Evolutionary conservation across 53 echinoderm and acorn worm genomes (phyloP).

Genomic region (Echinarachnius parma): DNA sequence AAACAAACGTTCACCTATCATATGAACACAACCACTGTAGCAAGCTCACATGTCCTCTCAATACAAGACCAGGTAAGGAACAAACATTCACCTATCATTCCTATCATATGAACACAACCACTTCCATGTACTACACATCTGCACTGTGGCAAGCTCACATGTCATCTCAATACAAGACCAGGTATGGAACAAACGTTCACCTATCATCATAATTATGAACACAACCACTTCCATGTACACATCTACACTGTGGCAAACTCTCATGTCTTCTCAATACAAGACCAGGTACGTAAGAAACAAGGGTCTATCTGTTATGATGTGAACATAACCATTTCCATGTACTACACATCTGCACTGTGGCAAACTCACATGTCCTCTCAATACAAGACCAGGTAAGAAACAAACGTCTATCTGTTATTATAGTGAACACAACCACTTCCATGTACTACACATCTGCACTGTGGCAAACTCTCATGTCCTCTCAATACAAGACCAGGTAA

Average conservation of each 20-base stretch:
- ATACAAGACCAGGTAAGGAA: constrained; percentile 95
- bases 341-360: constrained; percentile 85
- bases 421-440: constrained; percentile 66
- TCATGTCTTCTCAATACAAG: constrained; percentile 81
- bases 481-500: constrained; percentile 92
- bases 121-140: constrained; percentile 88
- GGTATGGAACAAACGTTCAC: too few relatives aligned
- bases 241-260: constrained; percentile 82
- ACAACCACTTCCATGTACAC: constrained; percentile 80
- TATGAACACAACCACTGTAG: constrained; percentile 71
- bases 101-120: constrained; percentile 69
- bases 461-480: constrained; percentile 75
- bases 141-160: constrained; percentile 82
- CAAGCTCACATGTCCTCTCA: constrained; percentile 78
- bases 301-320: too few relatives aligned
- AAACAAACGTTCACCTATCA: too few relatives aligned
- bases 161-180: constrained; percentile 87
- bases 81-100: too few relatives aligned
- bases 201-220: too few relatives aligned
- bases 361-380: constrained; percentile 79
- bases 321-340: constrained; percentile 74
- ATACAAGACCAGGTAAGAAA: constrained; percentile 95
- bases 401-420: too few relatives aligned
- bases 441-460: constrained; percentile 88
- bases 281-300: constrained; percentile 98